Percentiles rank a stretch among this genome's conserved stretches.
These are phyloP conservation scores for Acomys russatus DNA, from an alignment of 2,797 vertebrate genomes.

Conservation along the genomic window DNA sequence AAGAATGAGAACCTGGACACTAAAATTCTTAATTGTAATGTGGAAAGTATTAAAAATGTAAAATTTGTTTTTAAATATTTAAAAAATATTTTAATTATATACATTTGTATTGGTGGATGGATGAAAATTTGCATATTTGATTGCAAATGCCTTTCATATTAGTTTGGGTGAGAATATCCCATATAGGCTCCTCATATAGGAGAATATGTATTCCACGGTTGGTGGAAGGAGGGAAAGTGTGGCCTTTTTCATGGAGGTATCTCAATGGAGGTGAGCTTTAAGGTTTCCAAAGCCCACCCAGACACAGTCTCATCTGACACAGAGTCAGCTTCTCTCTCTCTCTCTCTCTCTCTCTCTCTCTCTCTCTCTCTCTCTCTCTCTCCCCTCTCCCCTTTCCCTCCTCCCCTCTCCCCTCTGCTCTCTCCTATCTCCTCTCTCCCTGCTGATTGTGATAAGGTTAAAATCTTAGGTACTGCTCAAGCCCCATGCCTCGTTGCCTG, in stretches of 20 bases:
- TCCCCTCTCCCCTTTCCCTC: not conserved
- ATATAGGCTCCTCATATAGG: not conserved
- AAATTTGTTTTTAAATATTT: not conserved
- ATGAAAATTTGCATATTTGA: not conserved
- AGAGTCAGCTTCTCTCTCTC: no score
- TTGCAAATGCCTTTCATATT: not conserved
- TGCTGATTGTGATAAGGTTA: not conserved
- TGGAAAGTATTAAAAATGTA: not conserved
- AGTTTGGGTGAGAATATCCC: not conserved
- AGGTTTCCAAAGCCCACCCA: not conserved
- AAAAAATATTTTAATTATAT: not conserved
- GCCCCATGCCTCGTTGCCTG: not conserved
- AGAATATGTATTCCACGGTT: not conserved
- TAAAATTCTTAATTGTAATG: not conserved
- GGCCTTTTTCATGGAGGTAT: not conserved
- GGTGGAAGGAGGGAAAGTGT: not conserved
- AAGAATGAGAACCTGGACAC: not conserved
- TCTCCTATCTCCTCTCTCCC: no score
- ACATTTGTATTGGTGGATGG: fast-evolving
- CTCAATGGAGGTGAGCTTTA: not conserved
- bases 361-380: not conserved
- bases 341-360: no score
- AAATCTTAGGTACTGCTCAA: not conserved
- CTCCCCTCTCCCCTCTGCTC: not conserved
- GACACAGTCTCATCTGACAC: no score